phyloP scores from a whole-genome alignment of 2,888 invertebrate genomes.

The Antitype chi region DNA sequence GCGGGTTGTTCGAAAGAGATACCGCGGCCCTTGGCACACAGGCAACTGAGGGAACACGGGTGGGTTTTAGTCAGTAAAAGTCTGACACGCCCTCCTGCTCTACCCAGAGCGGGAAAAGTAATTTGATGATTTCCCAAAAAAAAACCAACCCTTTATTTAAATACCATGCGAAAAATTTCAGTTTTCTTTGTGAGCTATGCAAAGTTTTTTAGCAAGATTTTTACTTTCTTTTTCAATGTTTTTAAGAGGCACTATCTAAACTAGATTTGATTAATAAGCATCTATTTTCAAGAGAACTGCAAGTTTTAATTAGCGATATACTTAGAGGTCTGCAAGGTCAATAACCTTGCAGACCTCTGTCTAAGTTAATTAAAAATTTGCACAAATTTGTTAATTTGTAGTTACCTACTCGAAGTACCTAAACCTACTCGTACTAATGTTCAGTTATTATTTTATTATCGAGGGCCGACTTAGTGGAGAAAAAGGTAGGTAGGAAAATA shows the following conservation, averaged over 20 bases:
- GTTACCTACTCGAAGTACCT: not conserved
- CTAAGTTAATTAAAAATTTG: conserved; percentile 32
- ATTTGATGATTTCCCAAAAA: no score
- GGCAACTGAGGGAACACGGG: no score
- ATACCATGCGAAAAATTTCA: conserved; percentile 9
- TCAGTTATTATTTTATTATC: not conserved
- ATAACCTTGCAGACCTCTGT: no score
- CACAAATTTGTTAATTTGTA: conserved; percentile 16
- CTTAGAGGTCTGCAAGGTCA: conserved; percentile 19
- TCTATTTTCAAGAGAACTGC: conserved; percentile 7
- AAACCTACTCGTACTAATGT: not conserved
- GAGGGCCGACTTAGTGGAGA: not conserved
- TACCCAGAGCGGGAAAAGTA: no score
- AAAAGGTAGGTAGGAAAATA: not conserved
- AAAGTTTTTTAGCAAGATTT: conserved; percentile 3
- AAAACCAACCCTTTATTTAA: no score
- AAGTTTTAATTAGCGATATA: conserved; percentile 25
- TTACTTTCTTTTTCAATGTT: not conserved
- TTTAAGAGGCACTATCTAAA: conserved; percentile 13
- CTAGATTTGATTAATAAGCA: conserved; percentile 31
- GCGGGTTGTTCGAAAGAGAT: no score
- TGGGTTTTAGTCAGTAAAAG: no score
- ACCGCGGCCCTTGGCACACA: no score
- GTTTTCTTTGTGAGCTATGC: not conserved
- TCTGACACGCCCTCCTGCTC: no score